These are phyloP conservation scores for Drosophila meridiana DNA, from an alignment of 2,888 invertebrate genomes.

Conservation along the genomic window DNA sequence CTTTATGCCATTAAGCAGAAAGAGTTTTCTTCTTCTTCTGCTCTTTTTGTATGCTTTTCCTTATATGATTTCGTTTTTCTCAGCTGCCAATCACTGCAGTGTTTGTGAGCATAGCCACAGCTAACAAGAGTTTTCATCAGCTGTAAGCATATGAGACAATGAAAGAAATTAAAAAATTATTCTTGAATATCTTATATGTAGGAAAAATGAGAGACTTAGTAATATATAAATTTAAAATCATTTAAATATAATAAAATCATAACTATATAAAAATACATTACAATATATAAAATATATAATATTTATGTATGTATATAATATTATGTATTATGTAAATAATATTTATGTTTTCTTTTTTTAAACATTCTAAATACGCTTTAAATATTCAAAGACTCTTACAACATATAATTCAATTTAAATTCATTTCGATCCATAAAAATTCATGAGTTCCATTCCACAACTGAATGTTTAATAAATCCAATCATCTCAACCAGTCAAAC, in stretches of 20 bases:
- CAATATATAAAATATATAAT: no score
- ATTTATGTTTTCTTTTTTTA: not conserved
- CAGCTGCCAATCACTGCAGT: conserved; percentile 1
- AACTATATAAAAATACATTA: no score
- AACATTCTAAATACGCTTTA: not conserved
- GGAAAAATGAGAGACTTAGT: no score
- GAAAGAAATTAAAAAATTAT: no score
- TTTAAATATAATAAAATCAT: no score
- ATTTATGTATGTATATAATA: no score
- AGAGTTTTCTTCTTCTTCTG: conserved; percentile 2
- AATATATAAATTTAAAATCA: no score
- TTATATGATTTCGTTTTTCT: conserved; percentile 34
- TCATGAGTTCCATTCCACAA: not conserved
- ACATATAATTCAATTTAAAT: not conserved
- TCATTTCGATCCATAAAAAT: not conserved
- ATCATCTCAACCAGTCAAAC: conserved; percentile 33
- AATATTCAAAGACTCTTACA: not conserved
- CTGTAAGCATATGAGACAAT: conserved; percentile 23
- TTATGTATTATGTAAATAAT: no score
- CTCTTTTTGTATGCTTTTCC: conserved; percentile 1
- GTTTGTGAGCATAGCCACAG: not conserved
- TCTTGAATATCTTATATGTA: no score
- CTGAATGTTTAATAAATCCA: conserved; percentile 27
- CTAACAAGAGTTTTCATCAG: not conserved
- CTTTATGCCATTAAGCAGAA: conserved; percentile 23